Base-by-base conservation (phyloP, 2,113 vertebrate species). In the Xenotilapia longispinis region DNA sequence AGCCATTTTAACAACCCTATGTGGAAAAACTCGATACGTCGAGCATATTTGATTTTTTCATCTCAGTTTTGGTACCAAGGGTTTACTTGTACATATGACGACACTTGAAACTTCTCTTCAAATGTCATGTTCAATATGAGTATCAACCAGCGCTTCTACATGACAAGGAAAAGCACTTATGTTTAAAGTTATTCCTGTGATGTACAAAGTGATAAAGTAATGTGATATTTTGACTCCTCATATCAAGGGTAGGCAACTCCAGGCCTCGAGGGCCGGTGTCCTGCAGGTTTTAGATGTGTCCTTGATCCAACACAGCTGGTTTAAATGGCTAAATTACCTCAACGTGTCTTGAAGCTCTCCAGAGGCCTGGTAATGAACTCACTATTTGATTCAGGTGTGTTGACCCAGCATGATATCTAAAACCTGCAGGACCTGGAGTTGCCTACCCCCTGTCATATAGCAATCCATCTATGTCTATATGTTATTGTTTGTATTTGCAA, bases 261-360 rank as follows among this genome's bases (percentile, higher is more conserved):
- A 28, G 55, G 23, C 3, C 0, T 58, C 0, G 4, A 0, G 55
- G 23, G 55, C 55, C 0, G 3, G 2, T 58, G 0, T 15, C 23
- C 55, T 28, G 23, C 23, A 58, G 13, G 13, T 15, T 58, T 58
- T 58, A 58, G 7, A 58, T 28, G 23, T 0, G 23, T 28, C 55
- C 55, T 28, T 58, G 7, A 58, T 28, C 55, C 55, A 58, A 5
- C 23, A 28, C 55, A 58, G 55, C 0, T 9, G 3, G 0, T 28
- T 2, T 58, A 58, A 58, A 58, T 2, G 1, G 13, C 13, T 28
- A 28, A 15, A 28, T 58, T 28, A 15, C 13, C 23, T 58, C 55
- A 58, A 3, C 55, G 3, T 9, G 55, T 58, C 55, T 15, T 28
- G 13, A 28, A 58, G 55, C 0, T 58, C 1, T 58, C 55, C 55